These are phyloP conservation scores for Gonioctena quinquepunctata DNA, from an alignment of 1,140 invertebrate species.

Conservation along the genomic window DNA sequence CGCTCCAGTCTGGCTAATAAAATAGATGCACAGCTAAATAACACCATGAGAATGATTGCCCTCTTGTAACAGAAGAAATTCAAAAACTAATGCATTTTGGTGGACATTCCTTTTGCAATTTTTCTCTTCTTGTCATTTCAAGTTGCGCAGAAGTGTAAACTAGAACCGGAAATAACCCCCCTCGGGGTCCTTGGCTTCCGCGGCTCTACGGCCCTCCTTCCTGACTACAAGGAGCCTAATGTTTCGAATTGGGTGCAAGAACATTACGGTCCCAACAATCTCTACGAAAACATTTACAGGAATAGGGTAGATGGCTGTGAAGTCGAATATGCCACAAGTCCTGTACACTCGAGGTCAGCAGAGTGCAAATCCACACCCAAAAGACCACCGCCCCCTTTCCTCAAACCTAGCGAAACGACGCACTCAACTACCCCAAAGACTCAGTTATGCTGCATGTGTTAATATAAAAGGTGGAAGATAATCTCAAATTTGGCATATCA, in stretches of 20 bases:
- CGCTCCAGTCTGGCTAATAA: too few species aligned
- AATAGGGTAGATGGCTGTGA: slow-evolving; percentile 54
- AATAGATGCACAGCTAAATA: too few species aligned
- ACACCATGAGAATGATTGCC: too few species aligned
- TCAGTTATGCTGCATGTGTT: slow-evolving; percentile 47
- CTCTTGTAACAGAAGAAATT: too few species aligned
- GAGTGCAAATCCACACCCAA: slow-evolving; percentile 52
- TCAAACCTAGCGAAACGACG: slow-evolving; percentile 77
- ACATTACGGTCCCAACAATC: slow-evolving; percentile 74
- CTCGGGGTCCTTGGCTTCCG: slow-evolving; percentile 90
- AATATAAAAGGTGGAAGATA: slow-evolving; percentile 28
- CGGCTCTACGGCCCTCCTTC: slow-evolving; percentile 68
- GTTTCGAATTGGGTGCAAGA: slow-evolving; percentile 90
- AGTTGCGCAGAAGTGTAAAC: slow-evolving; percentile 87
- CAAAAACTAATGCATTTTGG: too few species aligned
- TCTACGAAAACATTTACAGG: slow-evolving; percentile 66
- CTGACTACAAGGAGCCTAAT: slow-evolving; percentile 78
- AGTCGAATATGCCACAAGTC: slow-evolving; percentile 57
- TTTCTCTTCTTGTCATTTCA: slow-evolving; percentile 55
- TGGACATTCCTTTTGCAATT: too few species aligned
- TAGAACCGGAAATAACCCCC: slow-evolving; percentile 81
- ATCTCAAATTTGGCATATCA: slow-evolving; percentile 17
- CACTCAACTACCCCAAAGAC: slow-evolving; percentile 63
- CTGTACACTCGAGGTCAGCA: slow-evolving; percentile 41
- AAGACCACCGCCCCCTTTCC: slow-evolving; percentile 74